These are phyloP conservation scores for Podarcis raffonei DNA, from an alignment of 2,113 vertebrate genomes.

Conservation along the genomic window DNA sequence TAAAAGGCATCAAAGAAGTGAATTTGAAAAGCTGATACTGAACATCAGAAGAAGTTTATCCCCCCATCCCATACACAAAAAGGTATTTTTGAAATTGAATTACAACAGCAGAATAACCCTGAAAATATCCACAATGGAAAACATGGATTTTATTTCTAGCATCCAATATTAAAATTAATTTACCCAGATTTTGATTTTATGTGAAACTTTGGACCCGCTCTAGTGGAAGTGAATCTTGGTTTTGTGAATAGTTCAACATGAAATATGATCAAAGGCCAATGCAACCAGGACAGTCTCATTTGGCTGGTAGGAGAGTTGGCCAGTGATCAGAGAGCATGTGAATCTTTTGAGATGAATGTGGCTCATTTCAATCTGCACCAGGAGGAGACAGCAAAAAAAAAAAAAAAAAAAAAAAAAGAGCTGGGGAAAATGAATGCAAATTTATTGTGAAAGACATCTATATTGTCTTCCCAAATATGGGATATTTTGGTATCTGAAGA, in stretches of 20 bases:
- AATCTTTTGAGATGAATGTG: neutral
- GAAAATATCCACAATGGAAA: neutral
- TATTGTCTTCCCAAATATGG: neutral
- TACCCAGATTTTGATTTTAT: neutral
- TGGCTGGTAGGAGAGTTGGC: neutral
- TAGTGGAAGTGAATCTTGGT: neutral
- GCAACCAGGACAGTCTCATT: neutral
- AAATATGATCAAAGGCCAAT: neutral
- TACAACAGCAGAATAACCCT: neutral
- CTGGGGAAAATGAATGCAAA: neutral
- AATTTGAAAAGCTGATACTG: neutral
- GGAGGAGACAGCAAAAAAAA: neutral
- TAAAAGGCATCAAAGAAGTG: neutral
- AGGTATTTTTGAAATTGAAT: neutral
- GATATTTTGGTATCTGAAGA: no score
- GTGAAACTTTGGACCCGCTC: neutral
- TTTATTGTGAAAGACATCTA: neutral
- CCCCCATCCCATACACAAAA: no score
- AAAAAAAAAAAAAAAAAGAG: no score
- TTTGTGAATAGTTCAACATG: neutral
- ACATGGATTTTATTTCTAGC: neutral
- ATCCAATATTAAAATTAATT: no score
- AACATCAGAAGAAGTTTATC: neutral
- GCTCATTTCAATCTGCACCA: neutral
- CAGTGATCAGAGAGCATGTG: neutral